Evolutionary conservation across 1,140 invertebrate species (phyloP).

Genomic region (Heliconius melpomene): DNA sequence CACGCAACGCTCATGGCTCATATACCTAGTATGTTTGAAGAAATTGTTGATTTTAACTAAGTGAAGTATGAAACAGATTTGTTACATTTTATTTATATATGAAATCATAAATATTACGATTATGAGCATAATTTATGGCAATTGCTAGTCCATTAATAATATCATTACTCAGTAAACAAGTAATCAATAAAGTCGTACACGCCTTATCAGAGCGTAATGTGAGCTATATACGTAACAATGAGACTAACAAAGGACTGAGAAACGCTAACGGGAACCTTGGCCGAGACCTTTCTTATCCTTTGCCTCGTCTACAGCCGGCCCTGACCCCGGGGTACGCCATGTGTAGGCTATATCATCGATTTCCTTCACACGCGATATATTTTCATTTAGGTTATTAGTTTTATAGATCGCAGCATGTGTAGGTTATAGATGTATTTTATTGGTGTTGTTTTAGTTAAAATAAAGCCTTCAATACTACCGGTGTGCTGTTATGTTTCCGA

Average conservation of each 20-base stretch:
- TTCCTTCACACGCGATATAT: conserved; percentile 19
- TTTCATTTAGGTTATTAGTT: neutral
- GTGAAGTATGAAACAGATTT: no score
- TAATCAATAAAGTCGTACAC: conserved; percentile 9
- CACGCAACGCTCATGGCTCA: neutral
- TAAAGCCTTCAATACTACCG: no score
- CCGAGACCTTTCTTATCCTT: conserved; percentile 45
- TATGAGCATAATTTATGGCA: neutral
- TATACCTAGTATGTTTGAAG: neutral
- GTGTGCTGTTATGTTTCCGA: no score
- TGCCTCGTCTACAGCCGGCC: conserved; percentile 22
- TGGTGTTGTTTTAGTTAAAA: no score
- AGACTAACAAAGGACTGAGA: conserved; percentile 18
- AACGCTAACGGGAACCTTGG: conserved; percentile 38
- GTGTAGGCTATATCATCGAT: conserved; percentile 1
- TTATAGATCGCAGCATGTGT: no score
- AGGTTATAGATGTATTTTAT: no score
- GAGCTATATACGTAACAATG: conserved; percentile 2
- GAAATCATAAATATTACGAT: neutral
- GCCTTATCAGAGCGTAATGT: neutral
- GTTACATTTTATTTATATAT: no score
- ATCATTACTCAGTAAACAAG: conserved; percentile 16
- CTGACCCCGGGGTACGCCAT: conserved; percentile 23
- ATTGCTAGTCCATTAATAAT: neutral
- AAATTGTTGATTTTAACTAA: neutral